Evolutionary conservation across 53 echinoderm and acorn worm genomes (phyloP).

Genomic region (Actinopyga echinites): DNA sequence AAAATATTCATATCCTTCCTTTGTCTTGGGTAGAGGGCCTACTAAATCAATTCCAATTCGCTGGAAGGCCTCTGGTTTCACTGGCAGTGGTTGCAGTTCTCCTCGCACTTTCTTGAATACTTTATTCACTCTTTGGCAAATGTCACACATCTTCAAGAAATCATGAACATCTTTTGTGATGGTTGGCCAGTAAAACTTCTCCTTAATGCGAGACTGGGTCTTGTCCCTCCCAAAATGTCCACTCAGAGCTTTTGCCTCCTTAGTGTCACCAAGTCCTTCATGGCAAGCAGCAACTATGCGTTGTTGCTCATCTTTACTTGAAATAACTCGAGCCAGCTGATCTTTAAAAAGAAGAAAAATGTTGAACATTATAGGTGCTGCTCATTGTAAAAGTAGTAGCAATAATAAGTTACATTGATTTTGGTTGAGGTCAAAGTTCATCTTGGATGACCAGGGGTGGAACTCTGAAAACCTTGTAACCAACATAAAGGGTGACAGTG

Average conservation of each 20-base stretch:
- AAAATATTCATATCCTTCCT: not conserved
- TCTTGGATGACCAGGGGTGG: no score
- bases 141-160: not conserved
- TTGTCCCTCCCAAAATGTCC: not conserved
- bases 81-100: not conserved
- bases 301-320: not conserved
- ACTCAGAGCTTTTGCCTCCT: conserved; percentile 10
- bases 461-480: no score
- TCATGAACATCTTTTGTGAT: not conserved
- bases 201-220: not conserved
- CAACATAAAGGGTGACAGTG: no score
- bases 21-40: not conserved
- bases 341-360: not conserved
- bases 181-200: not conserved
- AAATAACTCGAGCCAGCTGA: not conserved
- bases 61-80: conserved; percentile 15
- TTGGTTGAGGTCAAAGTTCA: no score
- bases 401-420: no score
- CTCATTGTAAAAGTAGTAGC: no score
- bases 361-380: no score
- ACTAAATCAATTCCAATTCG: not conserved
- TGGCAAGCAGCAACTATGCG: not conserved
- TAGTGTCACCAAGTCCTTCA: not conserved
- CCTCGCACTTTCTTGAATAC: not conserved
- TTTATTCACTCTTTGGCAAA: not conserved